Conservation (phyloP, 2,113 vertebrate species). For the Phaethornis superciliosus region DNA sequence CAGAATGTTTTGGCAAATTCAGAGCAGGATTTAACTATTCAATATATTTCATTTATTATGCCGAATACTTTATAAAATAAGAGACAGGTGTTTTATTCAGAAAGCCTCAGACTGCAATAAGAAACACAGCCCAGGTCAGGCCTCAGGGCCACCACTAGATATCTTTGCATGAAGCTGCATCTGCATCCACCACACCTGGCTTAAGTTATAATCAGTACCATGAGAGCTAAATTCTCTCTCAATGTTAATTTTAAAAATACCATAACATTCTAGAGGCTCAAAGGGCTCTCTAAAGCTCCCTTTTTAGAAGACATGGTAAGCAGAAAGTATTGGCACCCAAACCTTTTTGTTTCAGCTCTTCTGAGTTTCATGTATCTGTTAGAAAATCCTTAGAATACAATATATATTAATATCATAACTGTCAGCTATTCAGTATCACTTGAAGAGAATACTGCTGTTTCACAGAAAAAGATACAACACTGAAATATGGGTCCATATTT, state of each 20-base stretch:
- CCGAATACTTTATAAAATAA: not conserved
- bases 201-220: not conserved
- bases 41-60: not conserved
- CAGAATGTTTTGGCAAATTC: not conserved
- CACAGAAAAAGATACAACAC: not conserved
- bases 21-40: not conserved
- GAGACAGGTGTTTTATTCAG: not conserved
- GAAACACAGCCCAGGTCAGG: not conserved
- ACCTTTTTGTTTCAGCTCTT: not conserved
- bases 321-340: not conserved
- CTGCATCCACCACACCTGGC: not conserved
- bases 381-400: not conserved
- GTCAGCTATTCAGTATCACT: not conserved
- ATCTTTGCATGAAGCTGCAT: accelerated
- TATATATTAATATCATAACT: not conserved
- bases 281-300: not conserved
- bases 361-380: not conserved
- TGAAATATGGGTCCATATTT: not conserved
- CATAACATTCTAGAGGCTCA: not conserved
- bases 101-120: not conserved
- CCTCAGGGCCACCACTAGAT: not conserved
- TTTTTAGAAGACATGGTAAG: not conserved
- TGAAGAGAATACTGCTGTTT: not conserved
- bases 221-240: not conserved
- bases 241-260: not conserved